Base-by-base conservation (phyloP, 2,888 invertebrate species). In the Agriopis marginaria region DNA sequence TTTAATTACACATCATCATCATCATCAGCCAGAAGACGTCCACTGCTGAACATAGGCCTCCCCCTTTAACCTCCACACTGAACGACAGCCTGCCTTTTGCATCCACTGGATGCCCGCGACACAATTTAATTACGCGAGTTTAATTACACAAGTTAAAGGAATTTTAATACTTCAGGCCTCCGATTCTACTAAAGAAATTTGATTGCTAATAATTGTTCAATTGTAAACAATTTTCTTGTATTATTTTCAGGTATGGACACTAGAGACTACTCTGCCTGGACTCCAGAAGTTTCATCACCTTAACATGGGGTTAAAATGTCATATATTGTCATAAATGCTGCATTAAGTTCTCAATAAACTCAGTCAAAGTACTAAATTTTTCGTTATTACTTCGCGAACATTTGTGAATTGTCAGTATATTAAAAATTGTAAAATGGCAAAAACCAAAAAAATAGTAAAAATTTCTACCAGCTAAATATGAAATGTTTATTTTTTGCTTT, bases 221-320 rank as follows among this genome's bases (percentile, higher is more conserved):
- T 54, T 55, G 58, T 7, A 54, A 59, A 9, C 45, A 63, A 32
- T 59, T 23, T 14, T 65, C 45, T 68, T 53, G 63, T 53, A 66
- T 53, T 73, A 71, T 75, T 95, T 92, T 56, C 91, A 95, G 95
- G 82, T 95, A 95, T 82, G 95, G 95, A 70, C 95, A 95, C 83
- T 95, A 93, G 83, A 93, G 82, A 77, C 73, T 68, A 72, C 60
- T 69, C 63, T 61, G 51, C 61, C 63, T 63, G 66, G 70, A 77
- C 75, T 59, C 67, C 55, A 71, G 73, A 65, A 70, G 79, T 79
- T 78, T 75, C 75, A 75, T 76, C 73, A 79, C 51, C 75, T 75
- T 81, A 80, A 82, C 44, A 82, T 83, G 84, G 86, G 80, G 77
- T 85, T 83, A 81, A 79, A 84, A 84, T 90, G 88, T 89, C 87